Evolutionary conservation across 2,113 vertebrate genomes (phyloP).

Genomic region (Campylomormyrus numenius): DNA sequence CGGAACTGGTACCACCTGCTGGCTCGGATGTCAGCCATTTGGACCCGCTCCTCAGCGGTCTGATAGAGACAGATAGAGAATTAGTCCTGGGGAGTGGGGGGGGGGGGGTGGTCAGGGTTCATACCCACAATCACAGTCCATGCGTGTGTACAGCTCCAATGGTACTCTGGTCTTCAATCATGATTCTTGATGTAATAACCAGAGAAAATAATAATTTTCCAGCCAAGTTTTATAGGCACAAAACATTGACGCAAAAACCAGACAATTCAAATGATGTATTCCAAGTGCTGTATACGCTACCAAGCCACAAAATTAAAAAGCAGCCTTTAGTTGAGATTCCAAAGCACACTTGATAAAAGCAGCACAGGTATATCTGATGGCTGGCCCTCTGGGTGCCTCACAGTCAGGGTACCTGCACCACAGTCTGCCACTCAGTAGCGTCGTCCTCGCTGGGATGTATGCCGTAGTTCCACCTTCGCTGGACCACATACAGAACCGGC

Average conservation of each 20-base stretch:
- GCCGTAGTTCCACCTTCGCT: conserved; percentile 84
- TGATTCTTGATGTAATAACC: background rate
- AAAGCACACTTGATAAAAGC: background rate
- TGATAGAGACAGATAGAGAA: conserved; percentile 37
- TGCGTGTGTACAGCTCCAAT: background rate
- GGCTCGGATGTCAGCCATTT: conserved; percentile 63
- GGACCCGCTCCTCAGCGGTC: conserved; percentile 71
- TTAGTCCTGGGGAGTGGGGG: background rate
- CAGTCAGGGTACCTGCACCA: conserved; percentile 67
- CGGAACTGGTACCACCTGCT: conserved; percentile 93
- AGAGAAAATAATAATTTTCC: background rate
- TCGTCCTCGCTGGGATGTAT: conserved; percentile 85
- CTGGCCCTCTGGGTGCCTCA: background rate
- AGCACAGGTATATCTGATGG: background rate
- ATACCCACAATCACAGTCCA: background rate
- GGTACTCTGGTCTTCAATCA: background rate
- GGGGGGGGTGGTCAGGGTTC: background rate
- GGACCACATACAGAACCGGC: conserved; percentile 78
- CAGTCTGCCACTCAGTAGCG: conserved; percentile 74
- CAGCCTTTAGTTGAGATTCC: background rate
- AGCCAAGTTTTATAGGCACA: background rate
- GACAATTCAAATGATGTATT: background rate
- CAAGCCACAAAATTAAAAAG: background rate
- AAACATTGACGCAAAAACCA: background rate
- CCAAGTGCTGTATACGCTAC: background rate